Evolutionary conservation across 2,888 invertebrate genomes (phyloP).

Genomic region (Cerceris rybyensis): DNA sequence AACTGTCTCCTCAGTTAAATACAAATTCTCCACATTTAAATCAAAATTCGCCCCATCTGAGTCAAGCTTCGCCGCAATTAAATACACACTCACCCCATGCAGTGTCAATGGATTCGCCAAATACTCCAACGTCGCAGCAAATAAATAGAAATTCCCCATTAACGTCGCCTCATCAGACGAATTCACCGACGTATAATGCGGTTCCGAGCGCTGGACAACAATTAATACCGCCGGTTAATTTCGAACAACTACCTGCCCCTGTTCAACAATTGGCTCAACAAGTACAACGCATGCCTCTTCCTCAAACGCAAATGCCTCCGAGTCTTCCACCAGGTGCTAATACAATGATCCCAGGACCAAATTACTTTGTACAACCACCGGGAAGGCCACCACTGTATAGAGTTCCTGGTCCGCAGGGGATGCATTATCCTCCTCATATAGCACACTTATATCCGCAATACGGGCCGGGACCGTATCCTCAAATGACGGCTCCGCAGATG

Average conservation of each 20-base stretch:
- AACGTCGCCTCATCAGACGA: slow-evolving; percentile 74
- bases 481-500: slow-evolving; percentile 73
- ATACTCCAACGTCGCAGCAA: slow-evolving; percentile 62
- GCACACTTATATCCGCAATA: slow-evolving; percentile 75
- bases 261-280: slow-evolving; percentile 81
- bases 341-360: slow-evolving; percentile 75
- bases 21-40: slow-evolving; percentile 69
- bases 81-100: slow-evolving; percentile 70
- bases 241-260: slow-evolving; percentile 79
- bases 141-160: slow-evolving; percentile 69
- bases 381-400: slow-evolving; percentile 80
- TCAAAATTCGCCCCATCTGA: slow-evolving; percentile 71
- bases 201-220: slow-evolving; percentile 56
- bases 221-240: slow-evolving; percentile 76
- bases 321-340: slow-evolving; percentile 77
- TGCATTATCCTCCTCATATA: slow-evolving; percentile 77
- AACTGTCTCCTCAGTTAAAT: slow-evolving; percentile 71
- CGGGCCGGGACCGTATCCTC: slow-evolving; percentile 68
- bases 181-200: slow-evolving; percentile 72
- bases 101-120: slow-evolving; percentile 68
- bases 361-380: slow-evolving; percentile 80
- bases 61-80: slow-evolving; percentile 65
- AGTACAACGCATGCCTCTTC: slow-evolving; percentile 80
- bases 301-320: slow-evolving; percentile 75
- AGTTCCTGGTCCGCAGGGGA: slow-evolving; percentile 73